Conservation (phyloP, 2,113 vertebrate species). For the Actenoides hombroni region DNA sequence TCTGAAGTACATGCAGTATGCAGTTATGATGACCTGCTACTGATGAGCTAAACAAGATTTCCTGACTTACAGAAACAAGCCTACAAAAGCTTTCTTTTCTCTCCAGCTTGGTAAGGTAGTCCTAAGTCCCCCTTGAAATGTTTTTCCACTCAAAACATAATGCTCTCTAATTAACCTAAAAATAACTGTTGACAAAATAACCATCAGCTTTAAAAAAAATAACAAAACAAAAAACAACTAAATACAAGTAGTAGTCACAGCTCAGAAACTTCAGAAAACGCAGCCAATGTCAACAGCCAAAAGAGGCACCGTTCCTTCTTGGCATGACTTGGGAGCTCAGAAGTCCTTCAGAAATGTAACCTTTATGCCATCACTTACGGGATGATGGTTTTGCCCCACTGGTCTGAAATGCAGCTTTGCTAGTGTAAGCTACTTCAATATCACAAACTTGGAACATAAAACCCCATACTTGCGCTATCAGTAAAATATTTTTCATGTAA, state of each 20-base stretch:
- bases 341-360: not conserved
- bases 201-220: not conserved
- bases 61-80: not conserved
- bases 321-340: not conserved
- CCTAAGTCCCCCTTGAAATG: not conserved
- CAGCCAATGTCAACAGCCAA: not conserved
- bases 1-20: not conserved
- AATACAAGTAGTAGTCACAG: not conserved
- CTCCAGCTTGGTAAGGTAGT: not conserved
- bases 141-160: not conserved
- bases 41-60: not conserved
- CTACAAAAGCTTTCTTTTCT: not conserved
- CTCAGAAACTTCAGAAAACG: not conserved
- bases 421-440: not conserved
- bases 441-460: not conserved
- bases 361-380: accelerated
- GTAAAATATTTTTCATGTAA: not conserved
- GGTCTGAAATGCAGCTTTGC: not conserved
- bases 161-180: not conserved
- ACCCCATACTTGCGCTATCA: not conserved
- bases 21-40: not conserved
- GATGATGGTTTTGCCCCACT: not conserved
- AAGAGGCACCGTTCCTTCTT: not conserved
- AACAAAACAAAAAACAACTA: not conserved
- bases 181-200: not conserved